These are phyloP conservation scores for Melitaea cinxia DNA, from an alignment of 1,140 invertebrate species.

Conservation along the genomic window DNA sequence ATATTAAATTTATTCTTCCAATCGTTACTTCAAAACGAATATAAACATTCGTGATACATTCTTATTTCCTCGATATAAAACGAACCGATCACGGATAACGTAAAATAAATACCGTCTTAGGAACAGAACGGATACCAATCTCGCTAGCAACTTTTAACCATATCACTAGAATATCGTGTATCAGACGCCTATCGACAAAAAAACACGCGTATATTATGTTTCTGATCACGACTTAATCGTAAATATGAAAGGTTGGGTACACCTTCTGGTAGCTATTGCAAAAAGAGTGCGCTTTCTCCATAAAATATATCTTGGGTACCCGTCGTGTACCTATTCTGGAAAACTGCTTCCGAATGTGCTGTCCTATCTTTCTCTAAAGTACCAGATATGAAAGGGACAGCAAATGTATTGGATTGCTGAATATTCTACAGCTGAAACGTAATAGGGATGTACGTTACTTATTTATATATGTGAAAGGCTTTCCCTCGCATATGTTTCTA, in stretches of 20 bases:
- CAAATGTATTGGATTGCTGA: neutral
- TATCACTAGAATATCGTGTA: slow-evolving; percentile 37
- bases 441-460: slow-evolving; percentile 49
- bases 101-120: slow-evolving; percentile 13
- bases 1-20: neutral
- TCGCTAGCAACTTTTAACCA: slow-evolving; percentile 28
- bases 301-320: slow-evolving; percentile 68
- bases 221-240: slow-evolving; percentile 77
- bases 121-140: slow-evolving; percentile 18
- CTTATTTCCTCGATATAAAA: slow-evolving; percentile 8
- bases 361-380: neutral
- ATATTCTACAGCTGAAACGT: slow-evolving; percentile 3
- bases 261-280: slow-evolving; percentile 77
- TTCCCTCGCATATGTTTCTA: slow-evolving; percentile 67
- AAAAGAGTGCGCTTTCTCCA: slow-evolving; percentile 70
- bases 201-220: slow-evolving; percentile 67
- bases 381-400: neutral
- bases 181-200: slow-evolving; percentile 57
- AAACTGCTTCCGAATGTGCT: neutral
- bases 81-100: slow-evolving; percentile 12
- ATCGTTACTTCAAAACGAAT: slow-evolving; percentile 4
- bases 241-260: slow-evolving; percentile 74
- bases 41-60: neutral
- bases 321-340: neutral
- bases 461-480: slow-evolving; percentile 67